phyloP scores from a whole-genome alignment of 2,113 vertebrate species.

The Dromiciops gliroides region DNA sequence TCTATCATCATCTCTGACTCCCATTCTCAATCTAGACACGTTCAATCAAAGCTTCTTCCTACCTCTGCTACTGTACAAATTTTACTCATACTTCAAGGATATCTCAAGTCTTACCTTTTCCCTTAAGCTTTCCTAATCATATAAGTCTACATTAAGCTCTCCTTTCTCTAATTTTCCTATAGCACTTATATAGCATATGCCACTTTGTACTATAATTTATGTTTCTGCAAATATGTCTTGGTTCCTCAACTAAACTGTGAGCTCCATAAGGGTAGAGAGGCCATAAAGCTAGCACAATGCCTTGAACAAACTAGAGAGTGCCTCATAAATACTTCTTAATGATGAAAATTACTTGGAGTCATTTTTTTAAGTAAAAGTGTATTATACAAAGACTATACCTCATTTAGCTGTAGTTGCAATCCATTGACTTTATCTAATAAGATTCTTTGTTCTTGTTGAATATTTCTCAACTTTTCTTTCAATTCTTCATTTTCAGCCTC shows the following conservation, averaged over 20 bases:
- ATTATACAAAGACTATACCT: constrained; percentile 84
- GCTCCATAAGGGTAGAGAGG: neutral
- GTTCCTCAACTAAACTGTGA: neutral
- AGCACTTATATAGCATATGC: neutral
- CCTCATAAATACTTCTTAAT: neutral
- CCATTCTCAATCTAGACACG: neutral
- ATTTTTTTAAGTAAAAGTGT: neutral
- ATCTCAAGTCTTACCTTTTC: neutral
- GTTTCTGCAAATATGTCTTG: neutral
- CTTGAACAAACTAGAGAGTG: neutral
- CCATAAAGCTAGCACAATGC: neutral
- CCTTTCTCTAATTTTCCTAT: neutral
- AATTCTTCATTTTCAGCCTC: constrained; percentile 93
- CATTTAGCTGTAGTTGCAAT: constrained; percentile 91
- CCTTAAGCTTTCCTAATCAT: neutral
- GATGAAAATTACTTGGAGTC: neutral
- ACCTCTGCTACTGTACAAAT: neutral
- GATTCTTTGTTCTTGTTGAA: constrained; percentile 91
- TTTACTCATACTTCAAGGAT: neutral
- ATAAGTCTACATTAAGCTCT: neutral
- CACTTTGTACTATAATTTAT: neutral
- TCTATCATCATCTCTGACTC: neutral
- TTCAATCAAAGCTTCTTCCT: neutral
- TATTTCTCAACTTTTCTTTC: constrained; percentile 89
- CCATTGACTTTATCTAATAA: constrained; percentile 90